Evolutionary conservation across 2,888 invertebrate genomes (phyloP), one percentile per base, ranked within the genome.

Genomic region (Xylophagus ater): DNA sequence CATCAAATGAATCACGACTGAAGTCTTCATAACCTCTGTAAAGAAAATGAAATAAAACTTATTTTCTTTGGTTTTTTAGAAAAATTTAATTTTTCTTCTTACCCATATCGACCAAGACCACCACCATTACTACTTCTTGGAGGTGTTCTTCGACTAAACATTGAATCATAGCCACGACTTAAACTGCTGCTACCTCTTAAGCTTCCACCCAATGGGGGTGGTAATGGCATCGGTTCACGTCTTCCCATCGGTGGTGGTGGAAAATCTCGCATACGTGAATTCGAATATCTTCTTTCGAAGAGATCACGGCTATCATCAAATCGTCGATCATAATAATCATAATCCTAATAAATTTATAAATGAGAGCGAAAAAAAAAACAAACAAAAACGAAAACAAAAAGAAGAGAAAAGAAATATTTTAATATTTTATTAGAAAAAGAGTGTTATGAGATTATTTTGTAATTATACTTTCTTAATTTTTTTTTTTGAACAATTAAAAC

Each of bases 1-100:
- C 86, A 67, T 87, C 86, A 66, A 86, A 87, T 33, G 84, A 81
- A 68, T 87, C 86, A 51, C 86, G 73, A 67, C 85, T 86, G 64
- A 86, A 87, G 67, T 86, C 86, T 68, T 87, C 86, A 66, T 84
- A 86, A 71, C 84, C 80, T 56, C 81, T 76, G 70, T 62, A 47
- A 36, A 51, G 24, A 49, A 44, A 40, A 31, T 32, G 24, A 45
- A 29, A 37, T 41, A 50, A 32, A 32, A 45, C 43, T 26, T 46
- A 35, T 9, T 45, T 43, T 18, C 13, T 14, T 38, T 32, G 14
- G 37, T 37, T 29, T 23, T 13, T 9, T 28, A 24, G 13, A 19
- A 40, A 33, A n/a, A n/a, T 7, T 19, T 24, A 12, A 18, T 32
- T 13, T 4, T 26, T 17, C 32, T 15, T 36, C 49, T 47, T 51